phyloP scores from a whole-genome alignment of 2,797 vertebrate species.

The Triplophysa bombifrons region DNA sequence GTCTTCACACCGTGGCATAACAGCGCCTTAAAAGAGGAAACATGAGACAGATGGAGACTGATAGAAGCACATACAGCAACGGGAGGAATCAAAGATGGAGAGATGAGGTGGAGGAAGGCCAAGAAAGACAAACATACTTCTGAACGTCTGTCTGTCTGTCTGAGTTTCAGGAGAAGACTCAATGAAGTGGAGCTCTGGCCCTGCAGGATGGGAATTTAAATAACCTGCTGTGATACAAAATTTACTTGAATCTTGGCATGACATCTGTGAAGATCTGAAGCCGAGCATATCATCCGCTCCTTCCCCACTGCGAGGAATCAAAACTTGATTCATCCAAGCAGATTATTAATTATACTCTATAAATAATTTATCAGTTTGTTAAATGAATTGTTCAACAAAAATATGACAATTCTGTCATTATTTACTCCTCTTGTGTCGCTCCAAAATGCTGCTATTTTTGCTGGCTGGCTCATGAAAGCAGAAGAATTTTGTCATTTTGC shows the following conservation, averaged over 20 bases:
- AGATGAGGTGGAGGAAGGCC: not conserved
- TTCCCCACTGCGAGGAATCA: constrained; percentile 14
- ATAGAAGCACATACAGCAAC: constrained; percentile 9
- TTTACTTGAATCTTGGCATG: constrained; percentile 1
- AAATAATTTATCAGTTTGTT: not conserved
- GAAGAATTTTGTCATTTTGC: too few relatives aligned
- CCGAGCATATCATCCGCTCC: not conserved
- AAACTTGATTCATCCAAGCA: constrained; percentile 20
- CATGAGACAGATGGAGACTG: constrained; percentile 26
- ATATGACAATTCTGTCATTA: not conserved
- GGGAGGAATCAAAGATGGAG: constrained; percentile 5
- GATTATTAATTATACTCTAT: constrained; percentile 29
- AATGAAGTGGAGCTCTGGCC: constrained; percentile 2
- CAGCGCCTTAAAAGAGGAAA: constrained; percentile 29
- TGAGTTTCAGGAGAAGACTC: not conserved
- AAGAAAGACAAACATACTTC: constrained; percentile 9
- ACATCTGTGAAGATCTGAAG: constrained; percentile 16
- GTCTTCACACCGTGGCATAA: constrained; percentile 4
- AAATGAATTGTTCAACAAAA: not conserved
- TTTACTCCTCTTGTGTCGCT: not conserved
- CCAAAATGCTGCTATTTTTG: not conserved
- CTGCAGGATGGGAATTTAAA: constrained; percentile 28
- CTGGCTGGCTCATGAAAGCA: too few relatives aligned
- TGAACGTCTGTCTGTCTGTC: not conserved
- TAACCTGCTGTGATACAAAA: constrained; percentile 24